phyloP scores from a whole-genome alignment of 1,140 invertebrate species.

The Phortica variegata region DNA sequence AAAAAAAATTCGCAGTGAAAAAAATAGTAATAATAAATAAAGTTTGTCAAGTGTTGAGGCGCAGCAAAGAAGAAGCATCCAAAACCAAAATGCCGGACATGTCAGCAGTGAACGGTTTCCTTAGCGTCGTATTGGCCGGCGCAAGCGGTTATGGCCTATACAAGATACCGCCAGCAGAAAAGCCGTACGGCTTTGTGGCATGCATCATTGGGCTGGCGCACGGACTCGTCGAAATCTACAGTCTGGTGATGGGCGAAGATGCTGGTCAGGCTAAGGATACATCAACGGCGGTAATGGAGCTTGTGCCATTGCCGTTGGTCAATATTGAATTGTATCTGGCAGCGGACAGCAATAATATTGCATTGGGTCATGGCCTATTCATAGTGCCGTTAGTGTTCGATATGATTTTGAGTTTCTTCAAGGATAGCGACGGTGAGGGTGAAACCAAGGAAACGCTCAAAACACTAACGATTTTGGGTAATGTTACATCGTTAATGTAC shows the following conservation, averaged over 20 bases:
- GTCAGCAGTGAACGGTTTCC: slow-evolving; percentile 6
- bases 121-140: slow-evolving; percentile 32
- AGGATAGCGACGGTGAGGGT: neutral
- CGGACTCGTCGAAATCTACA: slow-evolving; percentile 24
- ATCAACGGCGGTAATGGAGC: slow-evolving; percentile 19
- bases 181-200: slow-evolving; percentile 42
- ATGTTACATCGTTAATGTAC: slow-evolving; percentile 36
- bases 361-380: slow-evolving; percentile 39
- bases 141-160: slow-evolving; percentile 29
- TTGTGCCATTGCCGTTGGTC: slow-evolving; percentile 37
- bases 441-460: slow-evolving; percentile 24
- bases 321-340: slow-evolving; percentile 35
- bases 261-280: neutral
- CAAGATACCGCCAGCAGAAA: slow-evolving; percentile 17
- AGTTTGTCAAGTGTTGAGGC: too few species aligned
- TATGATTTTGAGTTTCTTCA: slow-evolving; percentile 8
- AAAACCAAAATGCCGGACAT: slow-evolving; percentile 30
- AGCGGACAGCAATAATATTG: slow-evolving; percentile 33
- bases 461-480: slow-evolving; percentile 38
- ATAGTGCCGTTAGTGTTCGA: slow-evolving; percentile 34
- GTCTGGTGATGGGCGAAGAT: neutral
- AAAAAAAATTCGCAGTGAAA: too few species aligned
- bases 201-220: slow-evolving; percentile 42
- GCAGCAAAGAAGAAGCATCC: too few species aligned
- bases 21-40: too few species aligned